Percentiles rank a stretch among this genome's conserved stretches.
Conservation (phyloP, 2,113 vertebrate genomes). For the Protomyctophum bolini region DNA sequence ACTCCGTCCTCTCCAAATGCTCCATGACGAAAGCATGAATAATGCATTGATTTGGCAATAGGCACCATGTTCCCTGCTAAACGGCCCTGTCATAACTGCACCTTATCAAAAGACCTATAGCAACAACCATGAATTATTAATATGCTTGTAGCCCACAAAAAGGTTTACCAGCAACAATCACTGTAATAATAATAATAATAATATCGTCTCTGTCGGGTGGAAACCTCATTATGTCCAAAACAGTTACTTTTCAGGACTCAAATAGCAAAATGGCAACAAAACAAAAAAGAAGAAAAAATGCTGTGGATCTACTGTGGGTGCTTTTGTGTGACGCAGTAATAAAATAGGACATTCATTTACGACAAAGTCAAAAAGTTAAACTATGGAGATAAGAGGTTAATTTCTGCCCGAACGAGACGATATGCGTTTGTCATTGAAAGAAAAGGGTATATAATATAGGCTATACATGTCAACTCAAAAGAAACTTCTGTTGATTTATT, state of each 20-base stretch:
- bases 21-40: conserved; percentile 70
- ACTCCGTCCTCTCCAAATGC: conserved; percentile 57
- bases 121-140: conserved; percentile 66
- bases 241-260: too few relatives aligned
- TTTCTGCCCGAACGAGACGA: too few relatives aligned
- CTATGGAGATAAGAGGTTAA: too few relatives aligned
- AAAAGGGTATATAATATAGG: not conserved
- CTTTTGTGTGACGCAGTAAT: too few relatives aligned
- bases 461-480: conserved; percentile 69
- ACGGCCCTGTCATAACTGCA: conserved; percentile 72
- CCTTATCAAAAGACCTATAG: conserved; percentile 69
- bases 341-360: too few relatives aligned
- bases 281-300: too few relatives aligned
- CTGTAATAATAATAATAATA: not conserved
- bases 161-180: not conserved
- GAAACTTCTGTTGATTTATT: conserved; percentile 83
- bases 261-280: too few relatives aligned
- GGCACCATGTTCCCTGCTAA: conserved; percentile 67
- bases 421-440: not conserved
- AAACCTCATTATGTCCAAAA: too few relatives aligned
- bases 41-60: conserved; percentile 67
- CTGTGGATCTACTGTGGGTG: too few relatives aligned
- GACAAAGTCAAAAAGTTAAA: too few relatives aligned
- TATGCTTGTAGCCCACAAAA: conserved; percentile 1
- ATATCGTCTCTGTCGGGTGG: too few relatives aligned